These are phyloP conservation scores for Paracyprichromis sp. DNA, from an alignment of 2,113 vertebrate species.

Conservation along the genomic window DNA sequence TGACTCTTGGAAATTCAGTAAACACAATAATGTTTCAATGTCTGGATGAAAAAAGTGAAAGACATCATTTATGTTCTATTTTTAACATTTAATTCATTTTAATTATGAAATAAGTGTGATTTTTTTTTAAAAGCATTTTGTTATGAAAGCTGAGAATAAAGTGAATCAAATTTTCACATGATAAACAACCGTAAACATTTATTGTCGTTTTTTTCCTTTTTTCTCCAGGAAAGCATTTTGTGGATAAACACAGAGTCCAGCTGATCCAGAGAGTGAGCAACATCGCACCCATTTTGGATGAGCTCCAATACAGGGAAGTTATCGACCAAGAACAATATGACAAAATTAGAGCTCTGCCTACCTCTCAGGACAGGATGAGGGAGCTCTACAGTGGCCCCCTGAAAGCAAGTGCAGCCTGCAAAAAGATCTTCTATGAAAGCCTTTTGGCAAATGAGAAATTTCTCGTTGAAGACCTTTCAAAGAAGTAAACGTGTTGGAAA, in stretches of 20 bases:
- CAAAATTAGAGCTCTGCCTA: neutral
- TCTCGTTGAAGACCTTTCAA: neutral
- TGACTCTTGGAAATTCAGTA: neutral
- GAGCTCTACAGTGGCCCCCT: neutral
- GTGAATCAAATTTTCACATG: accelerated
- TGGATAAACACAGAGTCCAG: neutral
- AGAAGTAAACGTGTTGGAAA: neutral
- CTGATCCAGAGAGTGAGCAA: slow-evolving; percentile 14
- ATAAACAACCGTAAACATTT: neutral
- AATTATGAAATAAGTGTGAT: neutral
- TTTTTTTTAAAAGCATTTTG: neutral
- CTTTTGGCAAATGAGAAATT: neutral
- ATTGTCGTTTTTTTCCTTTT: accelerated
- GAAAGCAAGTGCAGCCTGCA: accelerated
- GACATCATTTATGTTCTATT: neutral
- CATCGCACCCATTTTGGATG: slow-evolving; percentile 30
- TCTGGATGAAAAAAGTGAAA: neutral
- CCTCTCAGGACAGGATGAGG: neutral
- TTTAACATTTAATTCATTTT: neutral
- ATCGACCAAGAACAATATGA: neutral
- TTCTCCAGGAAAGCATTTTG: slow-evolving; percentile 30
- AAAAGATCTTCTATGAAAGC: accelerated
- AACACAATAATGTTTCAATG: neutral
- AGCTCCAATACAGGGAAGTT: neutral
- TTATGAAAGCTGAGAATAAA: neutral